Base-by-base conservation (phyloP, 2,888 invertebrate genomes). In the Busseola fusca region DNA sequence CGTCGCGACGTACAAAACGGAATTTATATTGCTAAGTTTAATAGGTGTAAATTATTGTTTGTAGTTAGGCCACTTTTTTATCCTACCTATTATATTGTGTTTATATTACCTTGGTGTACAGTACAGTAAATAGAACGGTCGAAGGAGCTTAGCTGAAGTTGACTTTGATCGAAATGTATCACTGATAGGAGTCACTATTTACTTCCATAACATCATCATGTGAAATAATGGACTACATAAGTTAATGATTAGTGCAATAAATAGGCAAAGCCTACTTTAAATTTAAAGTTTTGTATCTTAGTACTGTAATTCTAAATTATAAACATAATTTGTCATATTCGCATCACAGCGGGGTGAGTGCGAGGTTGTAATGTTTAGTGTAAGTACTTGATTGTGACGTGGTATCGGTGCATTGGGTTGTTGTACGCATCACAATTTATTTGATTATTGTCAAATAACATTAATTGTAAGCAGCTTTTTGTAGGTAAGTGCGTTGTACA, bases 181-280 rank as follows among this genome's bases (percentile, higher is more conserved):
- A 71, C 64, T 66, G 78, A 72, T 74, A 81, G 70, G 80, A 78
- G 72, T 78, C 86, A 83, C 87, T 88, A 86, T 87, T 89, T 89
- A 92, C 92, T 92, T 93, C 91, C 91, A 90, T 90, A 91, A 91
- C 91, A 91, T 93, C 91, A 91, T 90, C 87, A 87, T 90, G 90
- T 92, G 88, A 89, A 91, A 91, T 90, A 90, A 91, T 91, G 89
- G 89, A 91, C 90, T 91, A 93, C 91, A 91, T 93, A 93, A 93
- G 90, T 93, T 91, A 89, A 85, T 84, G 79, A 86, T 91, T 93
- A 94, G 95, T 95, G 95, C 95, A 95, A 95, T 95, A 95, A 94
- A 92, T 87, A 89, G 95, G 95, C 95, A 94, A 94, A 95, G 95
- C 95, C 95, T 95, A 93, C 89, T 85, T 89, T 93, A 92, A 91